Base-by-base conservation (phyloP, 2,797 vertebrate species). In the Melanotaenia trifasciata region DNA sequence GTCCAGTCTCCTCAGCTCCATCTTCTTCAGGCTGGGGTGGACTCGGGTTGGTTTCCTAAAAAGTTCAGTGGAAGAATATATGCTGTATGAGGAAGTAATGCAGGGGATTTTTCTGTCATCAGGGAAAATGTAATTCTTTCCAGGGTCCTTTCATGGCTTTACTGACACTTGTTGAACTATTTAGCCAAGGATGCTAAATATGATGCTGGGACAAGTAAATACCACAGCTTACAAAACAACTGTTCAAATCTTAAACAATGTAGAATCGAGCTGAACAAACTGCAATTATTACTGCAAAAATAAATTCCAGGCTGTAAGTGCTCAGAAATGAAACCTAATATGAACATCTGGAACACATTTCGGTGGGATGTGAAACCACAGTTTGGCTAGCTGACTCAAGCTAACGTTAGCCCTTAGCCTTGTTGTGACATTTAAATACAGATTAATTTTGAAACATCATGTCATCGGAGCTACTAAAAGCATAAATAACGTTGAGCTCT, bases 1-100 rank as follows among this genome's bases (percentile, higher is more conserved):
- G 96, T 80, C 94, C 94, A 50, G 93, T 93, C 88, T 96, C 92
- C 72, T 89, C 87, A 33, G 75, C 78, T 74, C 32, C 87, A 73
- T 97, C 97, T 93, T 98, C 97, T 85, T 95, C 93, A 91, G 91
- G 84, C 65, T 94, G 94, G 87, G 95, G 1, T 47, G 90, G 93
- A 91, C 95, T 96, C 74, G 94, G 93, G 92, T 91, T 96, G 84
- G 87, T 95, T 96, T 98, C 97, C 97, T 99, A 26, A 58, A 70
- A 51, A 3, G 51, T 54, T 53, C 18, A 72, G 28, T 10, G 6
- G 3, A 1, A 43, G 10, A 32, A 33, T 4, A 22, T 24, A 64
- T 6, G 12, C 16, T 18, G 13, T 9, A 32, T 57, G 45, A 14
- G 2, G 3, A 33, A 58, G 20, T 1, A 32, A 16, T 2, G 28